Percentiles rank a stretch among this genome's conserved stretches.
Conservation (phyloP, 1,140 invertebrate genomes). For the Drusus annulatus region DNA sequence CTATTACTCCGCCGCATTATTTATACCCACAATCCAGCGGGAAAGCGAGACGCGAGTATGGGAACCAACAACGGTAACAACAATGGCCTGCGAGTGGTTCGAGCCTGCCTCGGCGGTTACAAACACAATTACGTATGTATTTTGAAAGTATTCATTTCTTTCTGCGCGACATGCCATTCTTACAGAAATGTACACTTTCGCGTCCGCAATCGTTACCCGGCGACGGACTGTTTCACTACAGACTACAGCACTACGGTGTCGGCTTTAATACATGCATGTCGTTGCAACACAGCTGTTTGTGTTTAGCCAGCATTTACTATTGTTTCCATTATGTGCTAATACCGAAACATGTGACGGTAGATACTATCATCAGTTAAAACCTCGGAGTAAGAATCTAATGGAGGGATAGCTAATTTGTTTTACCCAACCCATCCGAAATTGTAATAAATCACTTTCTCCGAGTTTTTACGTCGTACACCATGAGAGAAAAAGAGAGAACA, state of each 20-base stretch:
- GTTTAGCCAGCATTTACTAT: background rate
- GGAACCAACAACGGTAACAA: slow-evolving; percentile 36
- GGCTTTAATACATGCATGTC: background rate
- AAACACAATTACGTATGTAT: slow-evolving; percentile 45
- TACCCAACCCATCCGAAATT: no score
- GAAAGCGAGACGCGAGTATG: slow-evolving; percentile 36
- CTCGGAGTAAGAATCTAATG: no score
- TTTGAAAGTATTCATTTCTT: slow-evolving; percentile 46
- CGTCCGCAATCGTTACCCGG: background rate
- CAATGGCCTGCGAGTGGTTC: slow-evolving; percentile 22
- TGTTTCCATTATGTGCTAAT: slow-evolving; percentile 15
- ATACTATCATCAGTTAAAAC: no score
- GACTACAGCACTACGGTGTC: background rate
- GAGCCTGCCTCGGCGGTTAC: slow-evolving; percentile 26
- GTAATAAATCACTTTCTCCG: no score
- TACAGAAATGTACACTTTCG: slow-evolving; percentile 34
- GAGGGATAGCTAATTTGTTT: no score
- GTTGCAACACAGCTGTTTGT: background rate
- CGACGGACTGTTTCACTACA: no score
- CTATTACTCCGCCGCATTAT: background rate
- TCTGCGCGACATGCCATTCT: slow-evolving; percentile 40
- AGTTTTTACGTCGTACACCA: no score
- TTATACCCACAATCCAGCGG: background rate
- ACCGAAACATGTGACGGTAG: background rate
- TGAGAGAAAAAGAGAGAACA: no score